Percentiles rank a stretch among this genome's conserved stretches.
These are phyloP conservation scores for Frieseomelitta varia DNA, from an alignment of 1,140 invertebrate species.

Conservation along the genomic window DNA sequence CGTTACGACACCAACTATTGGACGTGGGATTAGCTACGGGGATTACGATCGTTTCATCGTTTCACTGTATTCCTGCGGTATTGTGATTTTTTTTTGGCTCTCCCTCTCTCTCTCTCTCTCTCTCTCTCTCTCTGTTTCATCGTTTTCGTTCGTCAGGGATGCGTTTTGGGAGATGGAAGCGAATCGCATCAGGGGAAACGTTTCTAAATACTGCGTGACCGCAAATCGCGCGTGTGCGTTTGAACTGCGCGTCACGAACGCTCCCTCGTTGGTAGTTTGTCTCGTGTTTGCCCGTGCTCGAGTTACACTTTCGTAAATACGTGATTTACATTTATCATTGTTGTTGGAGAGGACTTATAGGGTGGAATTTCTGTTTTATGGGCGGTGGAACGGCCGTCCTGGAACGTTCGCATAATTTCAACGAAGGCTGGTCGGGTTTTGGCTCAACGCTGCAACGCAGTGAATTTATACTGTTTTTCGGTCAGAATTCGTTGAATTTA, in stretches of 20 bases:
- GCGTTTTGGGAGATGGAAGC: not conserved
- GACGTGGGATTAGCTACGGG: conserved; percentile 52
- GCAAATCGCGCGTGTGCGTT: conserved; percentile 5
- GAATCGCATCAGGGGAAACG: not conserved
- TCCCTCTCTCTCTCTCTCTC: too few species aligned
- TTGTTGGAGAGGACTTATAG: not conserved
- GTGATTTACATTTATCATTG: not conserved
- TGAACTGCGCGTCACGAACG: not conserved
- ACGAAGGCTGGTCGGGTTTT: not conserved
- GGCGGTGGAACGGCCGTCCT: not conserved
- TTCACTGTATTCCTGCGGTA: not conserved
- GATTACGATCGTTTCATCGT: conserved; percentile 18
- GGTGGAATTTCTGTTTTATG: not conserved
- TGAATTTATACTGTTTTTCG: too few species aligned
- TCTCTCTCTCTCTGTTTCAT: too few species aligned
- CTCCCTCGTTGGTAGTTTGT: conserved; percentile 4
- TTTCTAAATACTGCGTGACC: conserved; percentile 5
- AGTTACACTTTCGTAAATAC: conserved; percentile 3
- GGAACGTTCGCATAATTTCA: not conserved
- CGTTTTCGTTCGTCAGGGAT: not conserved
- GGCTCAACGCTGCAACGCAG: too few species aligned
- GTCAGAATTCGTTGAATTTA: too few species aligned
- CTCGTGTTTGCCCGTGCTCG: not conserved
- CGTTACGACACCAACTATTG: conserved; percentile 45
- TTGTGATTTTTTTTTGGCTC: not conserved